A percentile compares a stretch with the other conserved stretches of the same genome.
These are phyloP conservation scores for Chinchilla lanigera DNA, from an alignment of 2,113 vertebrate genomes.

Conservation along the genomic window DNA sequence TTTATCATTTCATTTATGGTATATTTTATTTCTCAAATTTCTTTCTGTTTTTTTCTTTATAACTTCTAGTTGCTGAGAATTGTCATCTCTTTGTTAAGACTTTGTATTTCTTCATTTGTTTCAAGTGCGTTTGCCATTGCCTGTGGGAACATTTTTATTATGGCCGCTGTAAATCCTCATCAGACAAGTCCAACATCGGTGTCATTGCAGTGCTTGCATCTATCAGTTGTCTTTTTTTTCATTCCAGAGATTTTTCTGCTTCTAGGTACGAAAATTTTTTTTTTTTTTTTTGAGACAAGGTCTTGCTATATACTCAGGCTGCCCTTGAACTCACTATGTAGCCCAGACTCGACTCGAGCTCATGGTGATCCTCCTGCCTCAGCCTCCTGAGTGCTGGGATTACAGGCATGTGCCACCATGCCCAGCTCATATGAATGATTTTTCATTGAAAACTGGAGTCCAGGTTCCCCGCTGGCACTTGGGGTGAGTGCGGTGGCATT, in stretches of 20 bases:
- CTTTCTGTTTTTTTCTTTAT: constrained; percentile 5
- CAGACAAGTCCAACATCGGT: not conserved
- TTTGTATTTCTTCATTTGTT: not conserved
- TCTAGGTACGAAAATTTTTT: not conserved
- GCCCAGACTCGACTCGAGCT: not conserved
- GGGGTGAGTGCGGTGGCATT: not conserved
- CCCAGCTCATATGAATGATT: not conserved
- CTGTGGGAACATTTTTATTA: not conserved
- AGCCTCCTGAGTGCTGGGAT: not conserved
- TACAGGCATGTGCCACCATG: not conserved
- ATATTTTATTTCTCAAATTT: constrained; percentile 43
- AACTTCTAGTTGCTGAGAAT: not conserved
- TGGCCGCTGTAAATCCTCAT: not conserved
- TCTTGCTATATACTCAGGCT: not conserved
- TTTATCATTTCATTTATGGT: constrained; percentile 44
- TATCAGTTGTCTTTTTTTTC: not conserved
- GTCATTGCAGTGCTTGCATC: not conserved
- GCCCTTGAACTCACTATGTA: not conserved
- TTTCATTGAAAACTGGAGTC: constrained; percentile 45
- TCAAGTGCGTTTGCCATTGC: not conserved
- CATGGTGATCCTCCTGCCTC: not conserved
- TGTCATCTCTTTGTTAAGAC: constrained; percentile 6
- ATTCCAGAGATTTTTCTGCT: not conserved
- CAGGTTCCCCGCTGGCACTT: not conserved
- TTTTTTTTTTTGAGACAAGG: not conserved